These are phyloP conservation scores for Blastobasis lacticolella DNA, from an alignment of 2,888 invertebrate genomes.

Conservation along the genomic window DNA sequence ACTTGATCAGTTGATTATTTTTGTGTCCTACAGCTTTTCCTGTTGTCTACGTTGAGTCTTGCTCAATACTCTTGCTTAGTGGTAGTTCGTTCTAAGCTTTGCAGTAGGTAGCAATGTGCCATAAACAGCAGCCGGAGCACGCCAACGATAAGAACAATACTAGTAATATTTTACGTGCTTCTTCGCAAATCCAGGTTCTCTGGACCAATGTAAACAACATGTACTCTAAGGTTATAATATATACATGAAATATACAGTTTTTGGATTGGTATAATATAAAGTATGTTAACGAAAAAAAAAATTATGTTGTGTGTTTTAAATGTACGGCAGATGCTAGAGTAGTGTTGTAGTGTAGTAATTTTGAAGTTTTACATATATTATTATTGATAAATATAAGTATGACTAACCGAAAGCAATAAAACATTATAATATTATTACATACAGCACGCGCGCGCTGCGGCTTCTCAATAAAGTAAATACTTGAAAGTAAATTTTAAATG, in stretches of 20 bases:
- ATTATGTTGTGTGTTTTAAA: constrained; percentile 65
- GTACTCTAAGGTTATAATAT: constrained; percentile 52
- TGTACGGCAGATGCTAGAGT: constrained; percentile 70
- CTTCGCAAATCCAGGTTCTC: constrained; percentile 54
- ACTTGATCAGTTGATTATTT: too few relatives aligned
- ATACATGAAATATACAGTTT: constrained; percentile 60
- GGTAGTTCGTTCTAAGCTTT: constrained; percentile 45
- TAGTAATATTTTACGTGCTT: constrained; percentile 34
- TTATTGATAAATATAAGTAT: constrained; percentile 43
- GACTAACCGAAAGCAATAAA: constrained; percentile 69
- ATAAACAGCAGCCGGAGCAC: constrained; percentile 52
- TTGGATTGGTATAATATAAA: constrained; percentile 66
- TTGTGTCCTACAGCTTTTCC: too few relatives aligned
- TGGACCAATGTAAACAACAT: constrained; percentile 63
- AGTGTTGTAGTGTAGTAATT: constrained; percentile 67
- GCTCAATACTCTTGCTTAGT: constrained; percentile 67
- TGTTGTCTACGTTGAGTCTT: constrained; percentile 39
- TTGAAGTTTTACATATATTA: constrained; percentile 67
- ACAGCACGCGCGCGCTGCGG: constrained; percentile 63
- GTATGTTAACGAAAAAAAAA: constrained; percentile 52
- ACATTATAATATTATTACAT: constrained; percentile 45
- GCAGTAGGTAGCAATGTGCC: constrained; percentile 52
- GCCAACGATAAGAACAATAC: constrained; percentile 22
- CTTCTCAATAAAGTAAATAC: constrained; percentile 12
- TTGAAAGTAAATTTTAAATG: background rate